phyloP scores from a whole-genome alignment of 2,888 invertebrate genomes.

The Schizotus pectinicornis region DNA sequence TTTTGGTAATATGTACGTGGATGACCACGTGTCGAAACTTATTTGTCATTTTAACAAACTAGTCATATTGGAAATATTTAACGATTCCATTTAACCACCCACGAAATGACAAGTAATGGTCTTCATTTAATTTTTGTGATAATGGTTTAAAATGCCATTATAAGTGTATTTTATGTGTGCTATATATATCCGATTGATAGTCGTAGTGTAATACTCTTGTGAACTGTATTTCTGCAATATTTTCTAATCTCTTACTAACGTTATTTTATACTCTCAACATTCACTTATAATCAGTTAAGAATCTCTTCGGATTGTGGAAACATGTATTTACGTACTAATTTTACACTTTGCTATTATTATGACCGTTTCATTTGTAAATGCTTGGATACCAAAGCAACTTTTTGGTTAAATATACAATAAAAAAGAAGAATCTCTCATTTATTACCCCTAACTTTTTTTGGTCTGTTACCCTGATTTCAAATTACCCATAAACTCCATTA shows the following conservation, averaged over 20 bases:
- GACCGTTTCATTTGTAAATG: conserved; percentile 40
- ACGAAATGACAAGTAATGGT: conserved; percentile 41
- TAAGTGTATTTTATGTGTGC: conserved; percentile 56
- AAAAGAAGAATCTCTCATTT: not conserved
- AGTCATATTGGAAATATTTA: conserved; percentile 24
- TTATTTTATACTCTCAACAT: too few species aligned
- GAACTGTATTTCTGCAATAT: conserved; percentile 33
- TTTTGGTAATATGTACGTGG: conserved; percentile 18
- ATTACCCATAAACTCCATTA: too few species aligned
- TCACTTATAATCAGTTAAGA: too few species aligned
- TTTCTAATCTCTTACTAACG: conserved; percentile 23
- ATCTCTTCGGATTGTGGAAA: conserved; percentile 2
- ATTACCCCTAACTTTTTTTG: too few species aligned
- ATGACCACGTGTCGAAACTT: conserved; percentile 10
- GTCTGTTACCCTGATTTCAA: too few species aligned
- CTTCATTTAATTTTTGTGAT: conserved; percentile 44
- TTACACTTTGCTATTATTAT: conserved; percentile 41
- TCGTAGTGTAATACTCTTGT: conserved; percentile 30
- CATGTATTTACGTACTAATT: conserved; percentile 31
- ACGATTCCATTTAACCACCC: conserved; percentile 20
- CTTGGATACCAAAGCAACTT: conserved; percentile 49
- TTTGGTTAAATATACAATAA: conserved; percentile 45
- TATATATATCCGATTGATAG: conserved; percentile 45
- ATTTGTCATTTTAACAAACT: conserved; percentile 29
- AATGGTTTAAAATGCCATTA: conserved; percentile 56